Evolutionary conservation across 2,888 invertebrate species (phyloP).

Genomic region (Nomada flava): DNA sequence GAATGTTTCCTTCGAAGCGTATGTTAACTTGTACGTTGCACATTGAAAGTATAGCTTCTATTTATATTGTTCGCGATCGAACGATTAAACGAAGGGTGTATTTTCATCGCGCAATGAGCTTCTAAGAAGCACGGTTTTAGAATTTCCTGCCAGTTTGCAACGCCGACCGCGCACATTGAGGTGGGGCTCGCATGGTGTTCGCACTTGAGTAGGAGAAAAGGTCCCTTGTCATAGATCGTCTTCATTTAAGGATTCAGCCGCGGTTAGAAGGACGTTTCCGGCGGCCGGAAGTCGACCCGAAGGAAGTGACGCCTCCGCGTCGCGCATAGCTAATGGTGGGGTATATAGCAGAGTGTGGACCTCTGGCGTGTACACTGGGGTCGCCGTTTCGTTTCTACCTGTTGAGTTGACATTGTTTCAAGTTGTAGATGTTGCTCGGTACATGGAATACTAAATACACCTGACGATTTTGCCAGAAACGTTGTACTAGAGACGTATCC

Average conservation of each 20-base stretch:
- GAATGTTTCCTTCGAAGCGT: too few relatives aligned
- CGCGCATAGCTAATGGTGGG: constrained; percentile 77
- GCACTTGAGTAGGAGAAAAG: constrained; percentile 45
- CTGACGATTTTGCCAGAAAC: not conserved
- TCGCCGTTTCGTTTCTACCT: constrained; percentile 47
- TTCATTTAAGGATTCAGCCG: constrained; percentile 80
- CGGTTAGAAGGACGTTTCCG: constrained; percentile 82
- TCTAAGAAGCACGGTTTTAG: constrained; percentile 45
- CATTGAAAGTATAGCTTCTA: not conserved
- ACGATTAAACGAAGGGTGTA: not conserved
- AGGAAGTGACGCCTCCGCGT: constrained; percentile 80
- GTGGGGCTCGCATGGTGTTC: constrained; percentile 19
- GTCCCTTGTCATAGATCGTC: constrained; percentile 61
- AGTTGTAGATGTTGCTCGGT: constrained; percentile 37
- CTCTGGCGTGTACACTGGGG: constrained; percentile 31
- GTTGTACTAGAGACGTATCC: not conserved
- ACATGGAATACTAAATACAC: constrained; percentile 36
- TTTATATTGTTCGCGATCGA: not conserved
- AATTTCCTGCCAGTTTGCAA: constrained; percentile 39
- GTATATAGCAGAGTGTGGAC: constrained; percentile 41
- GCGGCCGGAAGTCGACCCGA: constrained; percentile 78
- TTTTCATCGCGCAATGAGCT: constrained; percentile 20
- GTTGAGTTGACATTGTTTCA: constrained; percentile 49
- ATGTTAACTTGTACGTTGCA: not conserved
- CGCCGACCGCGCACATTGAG: constrained; percentile 36